Base-by-base conservation (phyloP, 1,140 invertebrate species). In the Linepithema humile region DNA sequence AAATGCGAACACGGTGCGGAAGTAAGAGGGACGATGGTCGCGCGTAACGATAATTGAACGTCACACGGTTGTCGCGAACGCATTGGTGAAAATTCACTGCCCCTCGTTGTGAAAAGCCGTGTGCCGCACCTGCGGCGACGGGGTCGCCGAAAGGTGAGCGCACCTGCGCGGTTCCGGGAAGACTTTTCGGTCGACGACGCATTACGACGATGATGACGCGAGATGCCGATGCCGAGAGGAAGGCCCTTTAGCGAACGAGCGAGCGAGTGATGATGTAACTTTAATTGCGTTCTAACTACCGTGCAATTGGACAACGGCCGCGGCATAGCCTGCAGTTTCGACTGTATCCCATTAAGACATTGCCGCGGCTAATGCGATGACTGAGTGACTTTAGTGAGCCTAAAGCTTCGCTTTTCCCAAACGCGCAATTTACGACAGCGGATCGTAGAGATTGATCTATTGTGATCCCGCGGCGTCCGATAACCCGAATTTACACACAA, bases 281-380 rank as follows among this genome's bases (percentile, higher is more conserved):
- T 89, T 89, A 89, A 89, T 89, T 86, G 88, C 85, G 50, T 86
- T 86, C 87, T 89, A 89, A 89, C 88, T 89, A 86, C 85, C 88
- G 88, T 88, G 83, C 86, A 83, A 88, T 80, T 88, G 72, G 32
- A 62, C 38, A 43, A 77, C 60, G 73, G 43, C n/a, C 15, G n/a
- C 48, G 26, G 53, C 64, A 60, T 48, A 65, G 69, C 73, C 67
- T 40, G 50, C 82, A 59, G 48, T 85, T 88, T 88, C 26, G 55
- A 32, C 23, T 50, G 43, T 64, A 70, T n/a, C 55, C 78, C 87
- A 88, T 88, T 85, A 88, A 88, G 83, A 88, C 64, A 53, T 87
- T 84, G 50, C 60, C 60, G 50, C 60, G 83, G 26, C 75, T 78
- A 78, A 78, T 60, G 73, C 73, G 73, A 77, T 43, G 75, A 23